Evolutionary conservation across 1,140 invertebrate genomes (phyloP).

Genomic region (Bicyclus anynana): DNA sequence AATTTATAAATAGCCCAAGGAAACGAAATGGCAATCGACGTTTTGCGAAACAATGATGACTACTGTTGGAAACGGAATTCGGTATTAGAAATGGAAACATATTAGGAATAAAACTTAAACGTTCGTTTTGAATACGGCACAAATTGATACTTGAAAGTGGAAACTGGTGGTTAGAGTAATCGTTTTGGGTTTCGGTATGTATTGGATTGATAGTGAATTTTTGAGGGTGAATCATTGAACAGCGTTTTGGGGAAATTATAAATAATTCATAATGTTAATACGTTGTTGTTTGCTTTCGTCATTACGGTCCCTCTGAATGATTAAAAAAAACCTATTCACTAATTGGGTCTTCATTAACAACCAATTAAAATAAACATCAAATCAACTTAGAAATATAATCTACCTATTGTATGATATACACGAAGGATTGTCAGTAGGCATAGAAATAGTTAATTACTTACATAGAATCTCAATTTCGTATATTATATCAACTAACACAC

Average conservation of each 20-base stretch:
- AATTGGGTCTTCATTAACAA: too few species aligned
- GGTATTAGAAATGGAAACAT: slow-evolving; percentile 37
- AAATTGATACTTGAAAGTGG: slow-evolving; percentile 35
- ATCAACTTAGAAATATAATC: too few species aligned
- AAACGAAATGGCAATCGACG: slow-evolving; percentile 45
- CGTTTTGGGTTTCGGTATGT: background rate
- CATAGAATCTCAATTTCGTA: too few species aligned
- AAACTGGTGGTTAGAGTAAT: slow-evolving; percentile 20
- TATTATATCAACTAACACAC: too few species aligned
- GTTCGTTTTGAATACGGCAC: slow-evolving; percentile 37
- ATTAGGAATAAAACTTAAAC: slow-evolving; percentile 43
- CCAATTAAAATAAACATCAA: too few species aligned
- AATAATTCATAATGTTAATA: too few species aligned
- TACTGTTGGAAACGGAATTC: slow-evolving; percentile 39
- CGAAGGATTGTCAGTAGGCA: too few species aligned
- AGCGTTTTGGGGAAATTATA: background rate
- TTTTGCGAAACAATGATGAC: slow-evolving; percentile 54
- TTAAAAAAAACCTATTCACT: too few species aligned
- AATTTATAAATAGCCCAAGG: slow-evolving; percentile 45
- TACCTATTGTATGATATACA: too few species aligned
- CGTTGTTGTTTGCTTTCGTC: too few species aligned
- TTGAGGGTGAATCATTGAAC: background rate
- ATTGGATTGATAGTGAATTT: background rate
- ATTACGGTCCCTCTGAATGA: too few species aligned
- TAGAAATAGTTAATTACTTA: too few species aligned